phyloP scores from a whole-genome alignment of 2,797 vertebrate genomes.

The Heterohyrax brucei region DNA sequence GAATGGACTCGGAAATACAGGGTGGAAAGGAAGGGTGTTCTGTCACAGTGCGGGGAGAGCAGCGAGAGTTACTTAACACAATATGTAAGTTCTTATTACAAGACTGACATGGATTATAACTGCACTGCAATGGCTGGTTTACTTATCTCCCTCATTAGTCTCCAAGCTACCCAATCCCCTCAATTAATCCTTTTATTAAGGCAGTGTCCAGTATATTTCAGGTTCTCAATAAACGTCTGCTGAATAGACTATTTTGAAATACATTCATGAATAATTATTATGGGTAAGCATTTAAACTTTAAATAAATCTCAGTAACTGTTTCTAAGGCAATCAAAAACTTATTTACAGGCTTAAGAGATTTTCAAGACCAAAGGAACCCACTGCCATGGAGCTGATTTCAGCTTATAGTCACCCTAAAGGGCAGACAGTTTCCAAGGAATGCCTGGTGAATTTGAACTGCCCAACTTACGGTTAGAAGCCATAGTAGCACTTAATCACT shows the following conservation, averaged over 20 bases:
- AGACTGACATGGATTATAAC: background rate
- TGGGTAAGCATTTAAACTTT: conserved; percentile 57
- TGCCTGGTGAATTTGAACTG: too few relatives aligned
- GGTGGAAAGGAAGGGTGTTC: too few relatives aligned
- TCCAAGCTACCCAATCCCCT: background rate
- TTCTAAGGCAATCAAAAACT: conserved; percentile 66
- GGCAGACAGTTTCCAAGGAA: too few relatives aligned
- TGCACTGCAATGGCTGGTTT: conserved; percentile 22
- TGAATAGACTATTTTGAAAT: conserved; percentile 68
- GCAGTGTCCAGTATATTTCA: background rate
- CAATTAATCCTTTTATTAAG: conserved; percentile 55
- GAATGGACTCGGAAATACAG: too few relatives aligned
- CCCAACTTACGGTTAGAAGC: too few relatives aligned
- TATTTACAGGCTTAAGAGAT: conserved; percentile 53
- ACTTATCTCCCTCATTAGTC: conserved; percentile 40
- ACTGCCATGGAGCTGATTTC: too few relatives aligned
- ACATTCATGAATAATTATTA: conserved; percentile 68
- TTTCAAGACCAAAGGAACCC: too few relatives aligned
- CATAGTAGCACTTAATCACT: too few relatives aligned
- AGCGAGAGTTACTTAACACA: too few relatives aligned
- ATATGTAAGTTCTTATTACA: too few relatives aligned
- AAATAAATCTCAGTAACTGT: conserved; percentile 57
- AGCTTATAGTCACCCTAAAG: too few relatives aligned
- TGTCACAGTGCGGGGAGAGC: too few relatives aligned
- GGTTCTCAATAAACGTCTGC: conserved; percentile 56